Evolutionary conservation across 2,888 invertebrate genomes (phyloP).

Genomic region (Cordilura impudica): DNA sequence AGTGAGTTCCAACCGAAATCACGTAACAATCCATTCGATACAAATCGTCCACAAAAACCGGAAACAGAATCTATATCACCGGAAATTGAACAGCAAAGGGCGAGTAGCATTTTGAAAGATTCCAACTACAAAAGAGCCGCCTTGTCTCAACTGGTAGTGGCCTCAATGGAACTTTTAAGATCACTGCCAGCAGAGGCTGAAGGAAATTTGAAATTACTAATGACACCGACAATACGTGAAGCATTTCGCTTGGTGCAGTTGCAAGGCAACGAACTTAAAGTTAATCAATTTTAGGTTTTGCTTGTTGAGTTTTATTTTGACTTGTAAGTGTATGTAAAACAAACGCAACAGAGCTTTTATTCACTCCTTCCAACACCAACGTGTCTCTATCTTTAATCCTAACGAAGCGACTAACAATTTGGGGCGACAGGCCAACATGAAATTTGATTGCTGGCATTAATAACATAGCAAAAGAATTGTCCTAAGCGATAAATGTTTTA

Average conservation of each 20-base stretch:
- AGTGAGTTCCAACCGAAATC: slow-evolving; percentile 77
- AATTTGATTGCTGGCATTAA: not conserved
- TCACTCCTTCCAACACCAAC: slow-evolving; percentile 1
- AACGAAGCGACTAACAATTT: not conserved
- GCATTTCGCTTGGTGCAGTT: slow-evolving; percentile 78
- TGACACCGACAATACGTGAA: slow-evolving; percentile 78
- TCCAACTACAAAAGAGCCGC: slow-evolving; percentile 91
- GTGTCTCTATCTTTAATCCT: not conserved
- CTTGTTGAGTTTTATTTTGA: slow-evolving; percentile 77
- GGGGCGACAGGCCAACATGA: not conserved
- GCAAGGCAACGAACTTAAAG: slow-evolving; percentile 77
- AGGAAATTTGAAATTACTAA: slow-evolving; percentile 77
- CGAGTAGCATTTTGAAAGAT: slow-evolving; percentile 90
- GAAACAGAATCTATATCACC: slow-evolving; percentile 84
- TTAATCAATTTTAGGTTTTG: slow-evolving; percentile 77
- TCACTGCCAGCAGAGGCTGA: slow-evolving; percentile 82
- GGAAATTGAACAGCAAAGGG: slow-evolving; percentile 90
- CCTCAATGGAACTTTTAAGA: slow-evolving; percentile 87
- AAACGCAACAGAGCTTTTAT: slow-evolving; percentile 63
- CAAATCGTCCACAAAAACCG: slow-evolving; percentile 76
- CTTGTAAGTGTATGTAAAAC: slow-evolving; percentile 67
- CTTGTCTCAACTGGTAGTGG: slow-evolving; percentile 90
- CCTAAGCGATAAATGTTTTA: no score
- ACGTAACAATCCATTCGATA: slow-evolving; percentile 77
- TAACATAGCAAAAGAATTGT: no score